Evolutionary conservation across 2,113 vertebrate genomes (phyloP), one percentile per base, ranked within the genome.

Genomic region (Ursus arctos): DNA sequence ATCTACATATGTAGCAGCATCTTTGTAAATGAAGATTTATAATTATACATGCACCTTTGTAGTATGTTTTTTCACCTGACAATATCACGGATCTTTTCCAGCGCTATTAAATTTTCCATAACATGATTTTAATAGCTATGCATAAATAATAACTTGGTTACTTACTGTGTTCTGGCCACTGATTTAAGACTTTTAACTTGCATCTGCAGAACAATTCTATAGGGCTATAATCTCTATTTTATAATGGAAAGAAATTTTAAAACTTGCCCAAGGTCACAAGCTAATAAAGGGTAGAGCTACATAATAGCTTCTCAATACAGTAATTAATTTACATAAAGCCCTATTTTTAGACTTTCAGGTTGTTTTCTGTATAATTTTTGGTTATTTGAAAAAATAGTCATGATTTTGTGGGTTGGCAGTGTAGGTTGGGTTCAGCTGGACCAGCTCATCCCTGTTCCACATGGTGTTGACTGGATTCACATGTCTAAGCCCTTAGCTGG

Each of bases 1-100:
- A 49, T 36, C 49, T 82, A 71, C 10, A 49, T 84, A 82, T 40
- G 7, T 12, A 76, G 21, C 8, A 92, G 31, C 51, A 93, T 71
- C 87, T 96, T 88, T 95, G 13, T 71, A 86, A 92, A 63, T 76
- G 49, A 95, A 86, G 24, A 19, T 95, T 93, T 72, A 74, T 76
- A 77, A 84, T 91, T 72, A 21, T 51, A 53, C 40, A 63, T 81
- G 11, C 28, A 71, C 36, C 55, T 93, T 88, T 94, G 36, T 71
- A 65, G n/a, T 79, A 19, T 82, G 6, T 49, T 81, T 97, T 82
- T 94, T 49, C 65, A 84, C 12, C 36, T 93, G 80, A 93, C 31
- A 59, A 40, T 94, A 57, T 51, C 40, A 31, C 53, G 1, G 13
- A 53, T 15, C 19, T 92, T 94, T 92, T 49, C 72, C 28, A 90